Evolutionary conservation across 2,113 vertebrate species (phyloP), one percentile per base, ranked within the genome.

Genomic region (Serinus canaria): DNA sequence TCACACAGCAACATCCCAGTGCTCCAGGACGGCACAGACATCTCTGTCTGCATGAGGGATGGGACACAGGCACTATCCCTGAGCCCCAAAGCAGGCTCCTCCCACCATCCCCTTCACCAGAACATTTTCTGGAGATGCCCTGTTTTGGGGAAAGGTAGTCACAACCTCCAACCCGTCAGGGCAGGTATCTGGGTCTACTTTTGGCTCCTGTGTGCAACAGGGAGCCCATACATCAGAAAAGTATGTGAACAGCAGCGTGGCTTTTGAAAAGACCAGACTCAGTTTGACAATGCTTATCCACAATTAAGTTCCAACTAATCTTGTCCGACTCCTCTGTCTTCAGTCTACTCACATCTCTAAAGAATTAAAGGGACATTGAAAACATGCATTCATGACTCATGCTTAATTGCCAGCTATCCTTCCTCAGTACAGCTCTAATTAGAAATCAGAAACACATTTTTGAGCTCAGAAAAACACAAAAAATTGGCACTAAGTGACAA

Each of bases 331-430:
- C 55, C 80, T 76, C 79, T 8, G 33, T 74, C 64, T 89, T 72
- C 66, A 72, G 44, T 56, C 53, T 79, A 23, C 62, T 88, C 18
- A n/a, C 16, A 84, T 22, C n/a, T 69, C 74, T 52, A 17, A 86
- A 83, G 72, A 94, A 94, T 94, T 92, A 93, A 89, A 97, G 86
- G 83, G 76, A 74, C 68, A 81, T 23, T 55, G 74, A 77, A 91
- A 94, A 84, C 43, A 70, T 0, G 0, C 28, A 28, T 67, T 81
- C 58, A n/a, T 92, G 83, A 94, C 35, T 90, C 89, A 74, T 5
- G 4, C n/a, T 92, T 96, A 94, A 94, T 94, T 93, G 59, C 49
- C 83, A 89, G 68, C 63, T 86, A 58, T 85, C 44, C 59, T 69
- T 90, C 50, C 66, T 55, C 37, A 67, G 56, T 21, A 55, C 46